Percentiles rank a stretch among this genome's conserved stretches.
These are phyloP conservation scores for Dicentrarchus labrax DNA, from an alignment of 2,113 vertebrate species.

Conservation along the genomic window DNA sequence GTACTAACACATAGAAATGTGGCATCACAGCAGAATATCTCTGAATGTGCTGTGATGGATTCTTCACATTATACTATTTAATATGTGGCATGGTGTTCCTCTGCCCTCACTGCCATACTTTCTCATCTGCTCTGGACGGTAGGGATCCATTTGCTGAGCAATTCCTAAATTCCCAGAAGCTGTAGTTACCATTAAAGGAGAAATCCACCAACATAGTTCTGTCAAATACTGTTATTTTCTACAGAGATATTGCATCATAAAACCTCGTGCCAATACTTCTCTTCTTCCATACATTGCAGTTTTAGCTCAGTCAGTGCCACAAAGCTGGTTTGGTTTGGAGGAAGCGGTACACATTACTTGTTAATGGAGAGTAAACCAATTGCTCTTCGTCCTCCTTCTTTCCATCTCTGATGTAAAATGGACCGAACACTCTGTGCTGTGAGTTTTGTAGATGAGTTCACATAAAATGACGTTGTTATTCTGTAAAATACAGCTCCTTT, in stretches of 20 bases:
- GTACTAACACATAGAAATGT: background rate
- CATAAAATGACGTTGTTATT: constrained; percentile 8
- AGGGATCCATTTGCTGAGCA: constrained; percentile 51
- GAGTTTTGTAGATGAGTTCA: background rate
- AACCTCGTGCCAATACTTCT: constrained; percentile 24
- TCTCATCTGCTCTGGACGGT: constrained; percentile 22
- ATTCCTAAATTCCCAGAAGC: constrained; percentile 50
- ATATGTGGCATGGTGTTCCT: constrained; percentile 30
- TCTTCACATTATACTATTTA: constrained; percentile 16
- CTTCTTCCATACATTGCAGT: constrained; percentile 2
- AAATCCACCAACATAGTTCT: constrained; percentile 43
- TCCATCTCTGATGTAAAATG: background rate
- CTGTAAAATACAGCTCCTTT: background rate
- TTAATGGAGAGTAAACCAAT: background rate
- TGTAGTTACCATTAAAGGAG: constrained; percentile 39
- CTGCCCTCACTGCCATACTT: background rate
- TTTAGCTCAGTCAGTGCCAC: constrained; percentile 22
- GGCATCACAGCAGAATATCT: constrained; percentile 17
- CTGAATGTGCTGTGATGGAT: constrained; percentile 34
- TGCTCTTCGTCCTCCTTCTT: background rate
- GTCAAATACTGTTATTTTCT: constrained; percentile 33
- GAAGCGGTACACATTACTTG: background rate
- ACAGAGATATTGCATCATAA: constrained; percentile 54
- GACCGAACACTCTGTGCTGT: background rate
- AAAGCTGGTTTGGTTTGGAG: constrained; percentile 2